Base-by-base conservation (phyloP, 1,140 invertebrate species). In the Eueides isabella region DNA sequence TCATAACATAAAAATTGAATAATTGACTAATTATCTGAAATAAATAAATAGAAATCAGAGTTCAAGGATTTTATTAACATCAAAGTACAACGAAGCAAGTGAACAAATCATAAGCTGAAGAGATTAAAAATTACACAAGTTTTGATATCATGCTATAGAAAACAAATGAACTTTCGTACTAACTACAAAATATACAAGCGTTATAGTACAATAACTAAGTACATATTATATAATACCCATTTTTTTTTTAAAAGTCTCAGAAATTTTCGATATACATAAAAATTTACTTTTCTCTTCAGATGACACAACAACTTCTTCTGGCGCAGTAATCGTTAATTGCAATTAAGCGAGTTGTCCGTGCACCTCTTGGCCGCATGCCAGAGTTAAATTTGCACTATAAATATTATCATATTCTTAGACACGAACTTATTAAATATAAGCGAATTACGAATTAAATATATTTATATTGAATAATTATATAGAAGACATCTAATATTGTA, bases 281-380 rank as follows among this genome's bases (percentile, higher is more conserved):
- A 26, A 26, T 23, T 4, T 4, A 55, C 9, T 55, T 55, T 12
- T 12, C 48, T 55, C 26, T 26, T 48, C 41, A 19, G 48, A 55
- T n/a, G 9, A 48, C 41, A 30, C 9, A 12, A 61, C 63, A 72
- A 41, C 41, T 72, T 67, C 6, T 62, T 67, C 55, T 35, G 71
- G 61, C 61, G 33, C 71, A 61, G 38, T 72, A 67, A 67, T 72
- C 48, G 64, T 74, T 74, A 74, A 74, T 69, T 69, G 67, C 62
- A 69, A 74, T 74, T 74, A 74, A 41, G 67, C 72, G 67, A 74
- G 61, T 69, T 63, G 72, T 44, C 62, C 38, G 38, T 63, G 35
- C 44, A 31, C 48, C 48, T 74, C 66, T 67, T 74, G 72, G 72
- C 67, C 35, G 48, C 64, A 38, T 38, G 35, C 72, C 72, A 74